Conservation (phyloP, 2,888 invertebrate species). For the Schizotus pectinicornis region DNA sequence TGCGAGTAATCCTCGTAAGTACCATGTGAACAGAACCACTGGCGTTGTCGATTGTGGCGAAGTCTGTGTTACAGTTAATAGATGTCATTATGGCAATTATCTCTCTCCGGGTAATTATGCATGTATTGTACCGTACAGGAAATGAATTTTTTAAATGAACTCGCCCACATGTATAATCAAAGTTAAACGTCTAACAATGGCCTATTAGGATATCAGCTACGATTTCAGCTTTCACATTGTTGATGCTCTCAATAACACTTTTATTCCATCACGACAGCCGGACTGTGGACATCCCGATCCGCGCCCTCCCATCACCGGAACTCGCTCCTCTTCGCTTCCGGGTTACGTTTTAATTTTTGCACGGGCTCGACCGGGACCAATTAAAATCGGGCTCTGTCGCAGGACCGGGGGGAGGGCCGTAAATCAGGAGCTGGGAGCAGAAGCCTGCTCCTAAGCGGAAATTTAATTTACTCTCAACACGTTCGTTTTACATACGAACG, state of each 20-base stretch:
- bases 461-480: conserved; percentile 52
- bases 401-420: conserved; percentile 24
- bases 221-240: conserved; percentile 54
- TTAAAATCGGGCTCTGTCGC: too few relatives aligned
- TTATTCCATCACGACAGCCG: conserved; percentile 40
- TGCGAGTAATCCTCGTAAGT: conserved; percentile 12
- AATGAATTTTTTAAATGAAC: conserved; percentile 59
- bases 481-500: conserved; percentile 49
- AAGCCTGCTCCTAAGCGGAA: conserved; percentile 50
- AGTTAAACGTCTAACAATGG: conserved; percentile 60
- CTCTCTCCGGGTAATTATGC: conserved; percentile 59
- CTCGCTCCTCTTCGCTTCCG: too few relatives aligned
- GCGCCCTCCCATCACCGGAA: too few relatives aligned
- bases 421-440: conserved; percentile 49
- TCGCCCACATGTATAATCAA: conserved; percentile 60
- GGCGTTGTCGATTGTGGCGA: conserved; percentile 13
- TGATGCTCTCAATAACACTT: conserved; percentile 51
- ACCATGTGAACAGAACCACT: conserved; percentile 11
- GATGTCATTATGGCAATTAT: conserved; percentile 60
- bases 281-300: too few relatives aligned
- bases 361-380: too few relatives aligned
- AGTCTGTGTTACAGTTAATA: conserved; percentile 47
- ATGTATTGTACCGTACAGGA: conserved; percentile 58
- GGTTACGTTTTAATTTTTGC: too few relatives aligned
- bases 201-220: conserved; percentile 57